Evolutionary conservation across 2,888 invertebrate species (phyloP).

Genomic region (Ennomos erosarius): DNA sequence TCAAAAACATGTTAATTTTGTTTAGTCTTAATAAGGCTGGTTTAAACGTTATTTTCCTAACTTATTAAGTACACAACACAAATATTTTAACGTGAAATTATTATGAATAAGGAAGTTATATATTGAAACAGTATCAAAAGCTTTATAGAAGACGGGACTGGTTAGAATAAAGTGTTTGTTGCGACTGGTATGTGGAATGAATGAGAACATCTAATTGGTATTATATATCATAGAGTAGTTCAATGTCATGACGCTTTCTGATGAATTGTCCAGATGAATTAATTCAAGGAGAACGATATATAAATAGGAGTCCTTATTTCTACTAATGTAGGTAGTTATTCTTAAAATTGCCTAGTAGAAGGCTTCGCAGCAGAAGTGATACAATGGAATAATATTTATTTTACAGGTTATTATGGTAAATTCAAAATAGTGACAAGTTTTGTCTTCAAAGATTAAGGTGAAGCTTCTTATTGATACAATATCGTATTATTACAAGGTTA

Average conservation of each 20-base stretch:
- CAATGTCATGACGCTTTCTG: constrained; percentile 59
- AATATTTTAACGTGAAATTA: not conserved
- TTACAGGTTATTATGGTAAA: too few relatives aligned
- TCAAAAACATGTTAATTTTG: not conserved
- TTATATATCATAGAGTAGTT: constrained; percentile 45
- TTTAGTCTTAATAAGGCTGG: not conserved
- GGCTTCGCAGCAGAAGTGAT: too few relatives aligned
- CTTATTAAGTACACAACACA: not conserved
- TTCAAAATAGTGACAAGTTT: too few relatives aligned
- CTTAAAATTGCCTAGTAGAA: too few relatives aligned
- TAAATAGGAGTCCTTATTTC: too few relatives aligned
- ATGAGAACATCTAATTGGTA: constrained; percentile 20
- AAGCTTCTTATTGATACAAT: too few relatives aligned
- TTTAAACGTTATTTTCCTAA: not conserved
- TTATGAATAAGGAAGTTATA: not conserved
- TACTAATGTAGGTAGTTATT: too few relatives aligned
- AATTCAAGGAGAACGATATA: not conserved
- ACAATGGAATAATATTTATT: too few relatives aligned
- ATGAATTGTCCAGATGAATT: constrained; percentile 44
- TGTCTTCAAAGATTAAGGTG: too few relatives aligned
- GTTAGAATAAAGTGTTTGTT: constrained; percentile 15
- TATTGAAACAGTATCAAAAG: constrained; percentile 21
- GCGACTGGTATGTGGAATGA: constrained; percentile 10
- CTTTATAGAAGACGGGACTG: constrained; percentile 19
- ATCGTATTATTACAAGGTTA: too few relatives aligned